Evolutionary conservation across 1,140 invertebrate species (phyloP), one percentile per base, ranked within the genome.

Genomic region (Mactra quadrangularis): DNA sequence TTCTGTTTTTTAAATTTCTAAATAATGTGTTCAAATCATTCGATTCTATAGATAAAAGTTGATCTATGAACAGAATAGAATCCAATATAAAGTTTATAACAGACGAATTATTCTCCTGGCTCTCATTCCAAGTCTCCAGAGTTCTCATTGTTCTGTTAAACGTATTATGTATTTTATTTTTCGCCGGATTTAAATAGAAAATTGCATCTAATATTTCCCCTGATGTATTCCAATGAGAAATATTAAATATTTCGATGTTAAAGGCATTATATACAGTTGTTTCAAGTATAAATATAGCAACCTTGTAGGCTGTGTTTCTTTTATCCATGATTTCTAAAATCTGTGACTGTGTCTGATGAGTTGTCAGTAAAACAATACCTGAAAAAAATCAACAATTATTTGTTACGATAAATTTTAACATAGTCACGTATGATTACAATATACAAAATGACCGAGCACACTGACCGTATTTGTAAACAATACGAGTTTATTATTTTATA

Each of bases 221-320:
- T 45, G 70, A 55, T 57, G 15, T 59, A 35, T 74, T 74, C 31
- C 15, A 19, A 41, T 1, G 4, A 6, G 71, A 38, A 17, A 35
- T 50, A 59, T 57, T 59, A 27, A 74, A 59, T 11, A 19, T 29
- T 41, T 74, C 35, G 52, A 59, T 74, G 71, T 74, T 29, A 15
- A 52, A 35, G 13, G 25, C 38, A 0, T 3, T 31, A 57, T 74
- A 74, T 17, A 55, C 53, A 47, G 62, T 76, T 27, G 74, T 76
- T 15, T 76, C 38, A 0, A 76, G 9, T 27, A 76, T 50, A 50
- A 76, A 76, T 41, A 76, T 47, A 13, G 74, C 38, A 50, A 62
- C 57, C 41, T 57, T 1, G 13, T 72, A 45, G 4, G 70, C 29
- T 22, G 55, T 55, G 22, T 29, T 29, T 1, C 19, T 27, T 29